phyloP scores from a whole-genome alignment of 1,140 invertebrate species.

The Halesus radiatus region DNA sequence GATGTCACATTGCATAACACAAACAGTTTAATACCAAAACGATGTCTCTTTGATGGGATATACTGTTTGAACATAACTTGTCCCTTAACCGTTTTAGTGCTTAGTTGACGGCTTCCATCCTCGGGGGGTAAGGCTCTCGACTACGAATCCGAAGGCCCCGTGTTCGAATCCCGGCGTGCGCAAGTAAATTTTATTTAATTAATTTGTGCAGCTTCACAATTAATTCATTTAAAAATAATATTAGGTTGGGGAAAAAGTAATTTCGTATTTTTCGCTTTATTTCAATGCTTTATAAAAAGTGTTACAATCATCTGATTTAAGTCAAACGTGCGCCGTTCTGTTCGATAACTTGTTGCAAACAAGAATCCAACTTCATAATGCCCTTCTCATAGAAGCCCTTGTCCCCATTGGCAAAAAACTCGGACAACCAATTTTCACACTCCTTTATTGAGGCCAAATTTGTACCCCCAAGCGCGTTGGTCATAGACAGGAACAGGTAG shows the following conservation, averaged over 20 bases:
- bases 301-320: conserved; percentile 11
- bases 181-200: too few relatives aligned
- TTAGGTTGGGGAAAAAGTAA: conserved; percentile 20
- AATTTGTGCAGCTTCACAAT: too few relatives aligned
- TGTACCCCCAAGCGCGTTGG: not conserved
- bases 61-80: too few relatives aligned
- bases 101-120: too few relatives aligned
- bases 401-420: conserved; percentile 26
- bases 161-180: too few relatives aligned
- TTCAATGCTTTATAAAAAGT: conserved; percentile 24
- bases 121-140: too few relatives aligned
- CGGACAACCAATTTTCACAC: not conserved
- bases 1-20: too few relatives aligned
- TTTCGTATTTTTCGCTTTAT: conserved; percentile 18
- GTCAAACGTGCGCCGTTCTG: conserved; percentile 21
- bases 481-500: not conserved
- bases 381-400: conserved; percentile 15
- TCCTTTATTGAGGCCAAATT: not conserved
- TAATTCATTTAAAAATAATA: too few relatives aligned
- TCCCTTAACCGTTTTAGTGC: too few relatives aligned
- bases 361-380: conserved; percentile 12
- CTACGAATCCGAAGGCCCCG: too few relatives aligned
- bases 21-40: too few relatives aligned
- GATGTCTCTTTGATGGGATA: too few relatives aligned
- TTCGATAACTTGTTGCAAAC: conserved; percentile 23